phyloP scores from a whole-genome alignment of 53 echinoderm and acorn worm species.

The Luidia sarsii region DNA sequence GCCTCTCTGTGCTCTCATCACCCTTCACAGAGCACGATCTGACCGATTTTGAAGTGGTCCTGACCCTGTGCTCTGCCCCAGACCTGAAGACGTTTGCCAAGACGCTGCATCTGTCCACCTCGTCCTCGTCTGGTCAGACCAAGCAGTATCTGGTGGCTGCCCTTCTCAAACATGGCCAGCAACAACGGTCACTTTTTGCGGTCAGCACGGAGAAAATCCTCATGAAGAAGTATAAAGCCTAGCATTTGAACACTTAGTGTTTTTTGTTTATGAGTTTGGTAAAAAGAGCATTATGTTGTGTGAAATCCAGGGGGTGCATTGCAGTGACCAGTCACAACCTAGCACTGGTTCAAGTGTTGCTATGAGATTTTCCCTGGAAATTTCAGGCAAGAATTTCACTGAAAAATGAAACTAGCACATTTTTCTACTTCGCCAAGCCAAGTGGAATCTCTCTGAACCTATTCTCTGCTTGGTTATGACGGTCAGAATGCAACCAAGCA shows the following conservation, averaged over 20 bases:
- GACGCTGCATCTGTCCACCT: slow-evolving; percentile 69
- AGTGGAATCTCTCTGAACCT: no score
- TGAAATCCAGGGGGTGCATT: not conserved
- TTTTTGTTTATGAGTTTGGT: not conserved
- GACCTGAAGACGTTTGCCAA: slow-evolving; percentile 83
- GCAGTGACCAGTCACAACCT: no score
- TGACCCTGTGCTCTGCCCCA: slow-evolving; percentile 84
- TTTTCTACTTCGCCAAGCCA: no score
- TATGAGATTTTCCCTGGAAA: no score
- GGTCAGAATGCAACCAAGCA: no score
- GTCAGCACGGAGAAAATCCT: slow-evolving; percentile 68
- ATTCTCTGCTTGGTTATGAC: no score
- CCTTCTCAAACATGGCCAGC: slow-evolving; percentile 68
- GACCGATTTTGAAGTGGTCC: slow-evolving; percentile 62
- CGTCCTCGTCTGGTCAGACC: slow-evolving; percentile 60
- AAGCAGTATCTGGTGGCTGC: slow-evolving; percentile 69
- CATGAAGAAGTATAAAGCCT: slow-evolving; percentile 59
- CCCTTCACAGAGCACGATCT: slow-evolving; percentile 78
- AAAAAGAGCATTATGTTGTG: not conserved
- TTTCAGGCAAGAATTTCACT: no score
- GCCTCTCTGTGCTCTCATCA: no score
- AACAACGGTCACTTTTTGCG: slow-evolving; percentile 85
- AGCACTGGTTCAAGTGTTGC: no score
- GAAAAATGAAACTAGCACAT: no score
- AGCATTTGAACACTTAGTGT: slow-evolving; percentile 18